phyloP scores from a whole-genome alignment of 2,113 vertebrate species.

The Castor canadensis region DNA sequence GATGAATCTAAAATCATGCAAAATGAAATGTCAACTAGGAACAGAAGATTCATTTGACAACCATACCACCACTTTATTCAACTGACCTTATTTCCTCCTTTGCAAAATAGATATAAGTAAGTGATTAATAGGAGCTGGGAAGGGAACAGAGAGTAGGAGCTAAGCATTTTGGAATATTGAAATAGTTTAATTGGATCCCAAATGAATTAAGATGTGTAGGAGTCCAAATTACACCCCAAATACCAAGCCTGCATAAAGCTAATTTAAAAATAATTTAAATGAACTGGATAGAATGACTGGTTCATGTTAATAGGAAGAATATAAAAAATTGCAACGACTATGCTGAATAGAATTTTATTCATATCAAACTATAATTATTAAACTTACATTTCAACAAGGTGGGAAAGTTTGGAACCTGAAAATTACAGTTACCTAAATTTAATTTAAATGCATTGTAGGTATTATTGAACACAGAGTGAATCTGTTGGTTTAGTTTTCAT shows the following conservation, averaged over 20 bases:
- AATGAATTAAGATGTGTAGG: slow-evolving; percentile 70
- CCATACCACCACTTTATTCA: slow-evolving; percentile 6
- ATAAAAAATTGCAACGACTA: slow-evolving; percentile 30
- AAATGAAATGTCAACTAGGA: neutral
- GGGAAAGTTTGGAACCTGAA: slow-evolving; percentile 52
- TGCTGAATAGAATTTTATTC: slow-evolving; percentile 54
- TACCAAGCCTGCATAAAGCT: slow-evolving; percentile 49
- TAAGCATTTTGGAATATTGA: slow-evolving; percentile 70
- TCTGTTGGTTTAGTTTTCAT: neutral
- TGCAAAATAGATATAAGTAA: slow-evolving; percentile 21
- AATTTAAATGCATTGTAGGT: neutral
- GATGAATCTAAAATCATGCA: slow-evolving; percentile 9
- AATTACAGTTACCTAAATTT: neutral
- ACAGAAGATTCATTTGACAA: slow-evolving; percentile 34
- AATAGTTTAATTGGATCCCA: slow-evolving; percentile 76
- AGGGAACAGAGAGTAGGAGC: slow-evolving; percentile 42
- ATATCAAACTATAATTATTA: slow-evolving; percentile 48
- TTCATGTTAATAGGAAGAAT: slow-evolving; percentile 48
- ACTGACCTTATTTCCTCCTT: slow-evolving; percentile 40
- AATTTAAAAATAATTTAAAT: slow-evolving; percentile 72
- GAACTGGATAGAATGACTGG: slow-evolving; percentile 49
- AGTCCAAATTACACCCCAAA: slow-evolving; percentile 71
- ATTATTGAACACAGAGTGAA: slow-evolving; percentile 3
- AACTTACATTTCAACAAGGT: slow-evolving; percentile 56
- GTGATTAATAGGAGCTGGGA: slow-evolving; percentile 28